Conservation (phyloP, 2,888 invertebrate genomes). For the Orthosia cruda region DNA sequence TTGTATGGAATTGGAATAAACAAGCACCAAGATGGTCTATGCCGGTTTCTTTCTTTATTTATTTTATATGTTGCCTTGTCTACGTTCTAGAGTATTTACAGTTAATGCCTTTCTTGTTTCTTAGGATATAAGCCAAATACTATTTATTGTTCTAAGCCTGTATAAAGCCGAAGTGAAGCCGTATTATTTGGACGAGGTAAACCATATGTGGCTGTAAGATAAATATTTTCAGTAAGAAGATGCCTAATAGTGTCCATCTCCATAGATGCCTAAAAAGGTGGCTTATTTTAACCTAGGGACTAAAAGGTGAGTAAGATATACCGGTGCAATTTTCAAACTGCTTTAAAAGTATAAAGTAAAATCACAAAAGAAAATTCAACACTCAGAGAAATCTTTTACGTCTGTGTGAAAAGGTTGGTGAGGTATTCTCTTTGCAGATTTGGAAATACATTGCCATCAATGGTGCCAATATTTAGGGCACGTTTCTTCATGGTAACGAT, state of each 20-base stretch:
- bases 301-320: conserved; percentile 33
- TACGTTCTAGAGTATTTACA: too few species aligned
- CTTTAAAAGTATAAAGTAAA: conserved; percentile 28
- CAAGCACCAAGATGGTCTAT: background rate
- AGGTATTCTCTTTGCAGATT: background rate
- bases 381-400: background rate
- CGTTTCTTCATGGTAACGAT: too few species aligned
- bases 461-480: too few species aligned
- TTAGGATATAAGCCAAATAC: too few species aligned
- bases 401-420: background rate
- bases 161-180: too few species aligned
- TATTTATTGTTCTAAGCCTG: too few species aligned
- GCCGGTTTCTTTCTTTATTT: background rate
- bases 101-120: too few species aligned
- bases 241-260: background rate
- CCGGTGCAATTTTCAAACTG: conserved; percentile 31
- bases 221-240: background rate
- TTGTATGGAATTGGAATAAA: background rate
- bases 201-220: background rate
- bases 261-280: conserved; percentile 2
- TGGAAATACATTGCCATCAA: background rate
- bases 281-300: conserved; percentile 30
- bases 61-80: too few species aligned
- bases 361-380: conserved; percentile 27
- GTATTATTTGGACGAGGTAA: background rate